A percentile compares a stretch with the other conserved stretches of the same genome.
Conservation (phyloP, 2,797 vertebrate species). For the Phoeniculus purpureus region DNA sequence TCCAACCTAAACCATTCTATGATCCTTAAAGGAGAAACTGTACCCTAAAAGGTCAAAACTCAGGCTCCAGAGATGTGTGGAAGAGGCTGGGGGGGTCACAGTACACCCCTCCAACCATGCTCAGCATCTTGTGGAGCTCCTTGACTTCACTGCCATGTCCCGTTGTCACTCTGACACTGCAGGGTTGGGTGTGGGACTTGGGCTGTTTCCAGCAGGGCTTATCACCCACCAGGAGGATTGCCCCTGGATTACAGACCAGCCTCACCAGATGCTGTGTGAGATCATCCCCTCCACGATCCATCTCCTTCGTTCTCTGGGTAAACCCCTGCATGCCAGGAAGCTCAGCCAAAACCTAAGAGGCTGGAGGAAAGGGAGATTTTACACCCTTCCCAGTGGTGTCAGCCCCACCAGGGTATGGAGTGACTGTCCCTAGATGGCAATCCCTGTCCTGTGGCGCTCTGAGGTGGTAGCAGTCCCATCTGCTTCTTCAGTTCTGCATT, state of each 20-base stretch:
- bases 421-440: background rate
- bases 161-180: background rate
- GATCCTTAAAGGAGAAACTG: background rate
- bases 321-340: background rate
- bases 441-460: background rate
- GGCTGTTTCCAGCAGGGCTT: conserved; percentile 9
- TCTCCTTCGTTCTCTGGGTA: background rate
- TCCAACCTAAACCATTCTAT: too few species aligned
- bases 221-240: background rate
- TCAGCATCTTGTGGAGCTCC: background rate
- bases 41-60: background rate
- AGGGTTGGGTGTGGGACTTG: background rate
- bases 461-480: background rate
- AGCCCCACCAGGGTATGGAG: accelerated
- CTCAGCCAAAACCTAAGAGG: background rate
- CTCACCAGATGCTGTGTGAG: background rate
- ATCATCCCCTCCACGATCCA: background rate
- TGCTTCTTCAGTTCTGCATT: accelerated
- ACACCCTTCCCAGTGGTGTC: background rate
- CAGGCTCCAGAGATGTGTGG: accelerated
- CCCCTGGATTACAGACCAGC: background rate
- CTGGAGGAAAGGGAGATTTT: background rate
- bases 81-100: accelerated
- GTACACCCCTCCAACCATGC: accelerated
- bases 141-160: background rate